Evolutionary conservation across 92 coral and sea anemone species (phyloP).

Genomic region (Phenganax stokvisi): DNA sequence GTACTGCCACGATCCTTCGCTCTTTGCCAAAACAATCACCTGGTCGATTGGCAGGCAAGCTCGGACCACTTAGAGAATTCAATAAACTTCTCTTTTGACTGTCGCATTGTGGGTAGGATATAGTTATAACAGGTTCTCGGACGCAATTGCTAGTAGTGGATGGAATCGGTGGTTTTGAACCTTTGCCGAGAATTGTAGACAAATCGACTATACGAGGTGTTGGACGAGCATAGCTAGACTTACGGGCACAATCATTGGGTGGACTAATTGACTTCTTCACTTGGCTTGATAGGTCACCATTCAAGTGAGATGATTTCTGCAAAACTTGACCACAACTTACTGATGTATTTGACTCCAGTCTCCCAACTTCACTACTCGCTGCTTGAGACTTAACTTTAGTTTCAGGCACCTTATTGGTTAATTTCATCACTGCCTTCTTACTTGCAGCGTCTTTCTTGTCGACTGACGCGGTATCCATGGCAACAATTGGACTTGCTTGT

Average conservation of each 20-base stretch:
- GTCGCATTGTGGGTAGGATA: not conserved
- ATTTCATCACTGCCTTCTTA: not conserved
- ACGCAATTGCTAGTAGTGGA: not conserved
- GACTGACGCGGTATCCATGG: not conserved
- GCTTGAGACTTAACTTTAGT: not conserved
- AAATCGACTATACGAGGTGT: not conserved
- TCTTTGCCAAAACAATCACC: constrained; percentile 7
- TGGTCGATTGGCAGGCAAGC: too few species aligned
- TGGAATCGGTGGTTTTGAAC: not conserved
- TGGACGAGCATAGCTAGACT: not conserved
- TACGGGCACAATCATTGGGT: not conserved
- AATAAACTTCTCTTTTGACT: not conserved
- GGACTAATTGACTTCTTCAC: not conserved
- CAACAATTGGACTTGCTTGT: not conserved
- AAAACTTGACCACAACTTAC: not conserved
- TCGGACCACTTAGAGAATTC: not conserved
- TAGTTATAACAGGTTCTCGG: constrained; percentile 8
- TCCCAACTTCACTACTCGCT: not conserved
- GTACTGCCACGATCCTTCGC: not conserved
- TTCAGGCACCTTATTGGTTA: not conserved
- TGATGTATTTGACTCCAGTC: not conserved
- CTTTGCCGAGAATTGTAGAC: not conserved
- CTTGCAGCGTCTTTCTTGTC: not conserved
- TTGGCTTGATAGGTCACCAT: constrained; percentile 1
- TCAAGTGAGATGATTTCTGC: not conserved